Percentiles rank a stretch among this genome's conserved stretches.
Evolutionary conservation across 2,888 invertebrate genomes (phyloP).

Genomic region (Meteorus colon): DNA sequence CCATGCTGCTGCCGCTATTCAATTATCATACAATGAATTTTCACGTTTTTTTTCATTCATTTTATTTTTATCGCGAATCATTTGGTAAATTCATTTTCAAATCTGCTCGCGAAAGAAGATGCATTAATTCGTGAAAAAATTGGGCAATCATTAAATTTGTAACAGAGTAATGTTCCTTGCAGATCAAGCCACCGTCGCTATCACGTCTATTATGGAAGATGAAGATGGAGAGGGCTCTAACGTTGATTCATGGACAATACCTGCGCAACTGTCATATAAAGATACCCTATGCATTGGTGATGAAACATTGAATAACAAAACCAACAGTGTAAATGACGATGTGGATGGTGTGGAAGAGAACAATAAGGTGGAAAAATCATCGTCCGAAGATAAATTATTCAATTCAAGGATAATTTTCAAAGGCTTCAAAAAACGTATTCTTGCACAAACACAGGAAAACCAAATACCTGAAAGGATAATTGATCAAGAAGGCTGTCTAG

Average conservation of each 20-base stretch:
- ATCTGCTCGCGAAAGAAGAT: background rate
- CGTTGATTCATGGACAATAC: slow-evolving; percentile 61
- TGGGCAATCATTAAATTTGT: background rate
- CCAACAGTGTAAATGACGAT: slow-evolving; percentile 38
- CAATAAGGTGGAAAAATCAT: slow-evolving; percentile 47
- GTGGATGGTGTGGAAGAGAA: slow-evolving; percentile 48
- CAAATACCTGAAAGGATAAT: slow-evolving; percentile 43
- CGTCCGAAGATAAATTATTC: slow-evolving; percentile 49
- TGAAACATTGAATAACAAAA: slow-evolving; percentile 53
- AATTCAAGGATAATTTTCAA: slow-evolving; percentile 62
- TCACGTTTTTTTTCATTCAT: background rate
- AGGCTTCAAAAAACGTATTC: slow-evolving; percentile 67
- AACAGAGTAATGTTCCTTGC: slow-evolving; percentile 5
- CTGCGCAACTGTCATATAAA: slow-evolving; percentile 25
- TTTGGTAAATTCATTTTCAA: background rate
- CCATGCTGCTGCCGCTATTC: background rate
- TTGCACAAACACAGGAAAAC: slow-evolving; percentile 63
- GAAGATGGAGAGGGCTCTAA: slow-evolving; percentile 68
- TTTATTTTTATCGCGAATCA: background rate
- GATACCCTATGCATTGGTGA: slow-evolving; percentile 40
- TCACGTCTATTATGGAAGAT: slow-evolving; percentile 70
- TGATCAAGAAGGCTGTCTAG: slow-evolving; percentile 39
- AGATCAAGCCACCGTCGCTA: slow-evolving; percentile 39
- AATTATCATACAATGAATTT: background rate
- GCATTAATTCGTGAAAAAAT: background rate